Evolutionary conservation across 2,888 invertebrate species (phyloP).

Genomic region (Meliscaeva auricollis): DNA sequence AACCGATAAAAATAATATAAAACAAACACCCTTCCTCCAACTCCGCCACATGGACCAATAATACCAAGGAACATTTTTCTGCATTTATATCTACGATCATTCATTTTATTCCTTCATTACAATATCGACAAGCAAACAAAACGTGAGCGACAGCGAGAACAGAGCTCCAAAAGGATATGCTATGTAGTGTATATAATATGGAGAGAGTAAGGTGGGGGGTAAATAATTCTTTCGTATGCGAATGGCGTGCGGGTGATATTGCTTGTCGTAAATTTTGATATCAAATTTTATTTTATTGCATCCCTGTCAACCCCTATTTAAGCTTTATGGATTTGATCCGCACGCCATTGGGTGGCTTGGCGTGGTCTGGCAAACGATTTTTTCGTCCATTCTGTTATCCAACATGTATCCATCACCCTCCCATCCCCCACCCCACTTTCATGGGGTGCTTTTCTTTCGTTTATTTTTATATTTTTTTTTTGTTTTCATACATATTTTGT

Average conservation of each 20-base stretch:
- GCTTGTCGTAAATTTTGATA: conserved; percentile 79
- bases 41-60: neutral
- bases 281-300: conserved; percentile 78
- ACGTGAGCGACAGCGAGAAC: conserved; percentile 22
- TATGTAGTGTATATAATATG: neutral
- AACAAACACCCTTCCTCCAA: neutral
- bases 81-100: conserved; percentile 41
- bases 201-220: neutral
- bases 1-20: conserved; percentile 30
- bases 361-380: conserved; percentile 33
- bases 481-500: conserved; percentile 64
- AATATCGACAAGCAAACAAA: conserved; percentile 42
- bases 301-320: conserved; percentile 75
- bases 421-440: conserved; percentile 7
- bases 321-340: conserved; percentile 75
- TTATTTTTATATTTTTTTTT: conserved; percentile 37
- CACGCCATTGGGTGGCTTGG: conserved; percentile 71
- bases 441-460: conserved; percentile 57
- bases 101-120: conserved; percentile 39
- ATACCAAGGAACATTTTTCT: neutral
- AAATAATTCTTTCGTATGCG: conserved; percentile 83
- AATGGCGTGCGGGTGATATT: conserved; percentile 85
- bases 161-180: conserved; percentile 8
- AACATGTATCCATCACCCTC: conserved; percentile 25
- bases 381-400: conserved; percentile 40